Percentiles rank a stretch among this genome's conserved stretches.
These are phyloP conservation scores for Stenotaenia linearis DNA, from an alignment of 2,888 invertebrate species.

Conservation along the genomic window DNA sequence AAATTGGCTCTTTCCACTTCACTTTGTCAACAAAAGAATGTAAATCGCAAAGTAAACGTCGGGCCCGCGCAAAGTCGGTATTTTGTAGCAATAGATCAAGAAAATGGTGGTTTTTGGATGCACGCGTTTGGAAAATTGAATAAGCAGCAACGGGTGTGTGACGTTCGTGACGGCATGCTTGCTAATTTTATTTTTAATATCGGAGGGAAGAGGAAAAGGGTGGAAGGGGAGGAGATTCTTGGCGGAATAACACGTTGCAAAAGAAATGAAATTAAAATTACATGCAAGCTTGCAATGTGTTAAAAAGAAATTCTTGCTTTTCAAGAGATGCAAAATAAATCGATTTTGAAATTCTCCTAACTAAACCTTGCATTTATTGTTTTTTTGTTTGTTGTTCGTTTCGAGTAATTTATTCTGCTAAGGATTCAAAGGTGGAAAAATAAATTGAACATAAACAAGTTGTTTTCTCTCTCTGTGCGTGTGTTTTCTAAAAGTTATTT, in stretches of 20 bases:
- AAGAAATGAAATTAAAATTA: conserved; percentile 26
- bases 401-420: background rate
- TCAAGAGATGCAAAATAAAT: background rate
- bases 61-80: background rate
- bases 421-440: background rate
- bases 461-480: background rate
- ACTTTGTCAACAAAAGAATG: conserved; percentile 6
- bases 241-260: conserved; percentile 23
- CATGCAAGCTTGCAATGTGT: conserved; percentile 6
- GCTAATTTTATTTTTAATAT: conserved; percentile 26
- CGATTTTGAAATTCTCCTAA: background rate
- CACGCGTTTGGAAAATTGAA: conserved; percentile 26
- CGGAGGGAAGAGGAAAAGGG: background rate
- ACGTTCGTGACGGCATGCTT: conserved; percentile 24
- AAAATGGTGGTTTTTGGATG: conserved; percentile 8
- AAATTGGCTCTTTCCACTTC: background rate
- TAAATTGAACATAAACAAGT: background rate
- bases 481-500: background rate
- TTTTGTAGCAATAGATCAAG: conserved; percentile 13
- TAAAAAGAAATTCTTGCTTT: background rate
- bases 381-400: background rate
- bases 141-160: conserved; percentile 23
- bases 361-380: background rate
- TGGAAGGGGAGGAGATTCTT: background rate
- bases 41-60: conserved; percentile 12